Percentiles rank a stretch among this genome's conserved stretches.
These are phyloP conservation scores for Heteractis magnifica DNA, from an alignment of 92 coral and sea anemone species.

Conservation along the genomic window DNA sequence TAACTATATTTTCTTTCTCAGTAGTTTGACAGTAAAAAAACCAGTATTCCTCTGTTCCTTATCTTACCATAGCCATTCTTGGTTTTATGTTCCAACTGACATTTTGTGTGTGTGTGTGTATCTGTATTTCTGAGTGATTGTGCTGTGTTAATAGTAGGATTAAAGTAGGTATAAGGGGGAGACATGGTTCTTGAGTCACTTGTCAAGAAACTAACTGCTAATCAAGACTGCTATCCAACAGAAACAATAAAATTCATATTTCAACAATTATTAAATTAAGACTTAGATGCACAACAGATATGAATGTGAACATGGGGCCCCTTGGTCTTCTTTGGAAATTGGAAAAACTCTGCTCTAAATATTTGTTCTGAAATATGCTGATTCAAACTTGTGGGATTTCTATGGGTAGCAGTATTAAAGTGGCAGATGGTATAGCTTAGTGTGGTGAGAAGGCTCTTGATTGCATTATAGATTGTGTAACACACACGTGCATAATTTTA, in stretches of 20 bases:
- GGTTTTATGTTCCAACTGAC: background rate
- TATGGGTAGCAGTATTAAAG: background rate
- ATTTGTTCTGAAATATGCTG: too few species aligned
- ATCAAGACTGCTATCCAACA: background rate
- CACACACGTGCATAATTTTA: background rate
- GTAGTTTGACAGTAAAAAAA: too few species aligned
- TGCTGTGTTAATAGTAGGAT: background rate
- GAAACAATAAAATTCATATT: background rate
- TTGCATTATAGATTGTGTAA: background rate
- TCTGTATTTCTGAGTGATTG: background rate
- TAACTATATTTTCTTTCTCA: too few species aligned
- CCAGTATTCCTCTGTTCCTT: background rate
- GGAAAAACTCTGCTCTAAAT: background rate
- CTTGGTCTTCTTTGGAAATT: background rate
- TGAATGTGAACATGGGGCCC: too few species aligned
- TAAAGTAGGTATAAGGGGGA: background rate
- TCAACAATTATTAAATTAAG: background rate
- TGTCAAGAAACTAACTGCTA: background rate
- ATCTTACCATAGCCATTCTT: background rate
- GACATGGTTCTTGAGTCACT: background rate
- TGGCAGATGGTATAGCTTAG: background rate
- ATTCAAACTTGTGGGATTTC: background rate
- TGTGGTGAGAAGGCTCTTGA: background rate
- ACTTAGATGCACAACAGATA: too few species aligned
- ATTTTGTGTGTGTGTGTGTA: background rate